Evolutionary conservation across 2,888 invertebrate species (phyloP).

Genomic region (Tetranychus truncatus): DNA sequence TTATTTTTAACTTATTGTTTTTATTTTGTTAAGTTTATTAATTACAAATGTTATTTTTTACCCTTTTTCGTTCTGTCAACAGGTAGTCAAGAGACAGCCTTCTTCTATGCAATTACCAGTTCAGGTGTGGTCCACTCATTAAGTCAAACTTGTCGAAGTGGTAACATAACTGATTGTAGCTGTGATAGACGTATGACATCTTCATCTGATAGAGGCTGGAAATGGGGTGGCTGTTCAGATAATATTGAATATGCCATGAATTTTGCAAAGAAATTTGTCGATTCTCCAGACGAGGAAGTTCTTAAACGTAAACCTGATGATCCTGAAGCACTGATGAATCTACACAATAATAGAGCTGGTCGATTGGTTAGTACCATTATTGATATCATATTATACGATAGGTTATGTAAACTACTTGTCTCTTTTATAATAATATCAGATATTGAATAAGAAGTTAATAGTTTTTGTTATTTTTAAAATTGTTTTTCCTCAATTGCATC

Average conservation of each 20-base stretch:
- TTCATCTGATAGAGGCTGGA: constrained; percentile 38
- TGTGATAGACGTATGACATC: constrained; percentile 37
- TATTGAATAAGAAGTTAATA: neutral
- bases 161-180: constrained; percentile 41
- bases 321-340: constrained; percentile 39
- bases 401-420: neutral
- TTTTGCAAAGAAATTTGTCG: constrained; percentile 40
- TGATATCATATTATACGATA: too few relatives aligned
- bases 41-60: too few relatives aligned
- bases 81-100: constrained; percentile 42
- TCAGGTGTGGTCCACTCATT: constrained; percentile 42
- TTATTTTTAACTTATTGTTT: too few relatives aligned
- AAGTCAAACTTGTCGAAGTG: constrained; percentile 39
- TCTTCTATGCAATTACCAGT: constrained; percentile 41
- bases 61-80: constrained; percentile 16
- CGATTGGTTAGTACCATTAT: constrained; percentile 34
- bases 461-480: neutral
- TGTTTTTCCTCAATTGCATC: too few relatives aligned
- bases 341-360: constrained; percentile 42
- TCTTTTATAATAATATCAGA: neutral
- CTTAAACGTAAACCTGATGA: constrained; percentile 24
- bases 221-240: constrained; percentile 43
- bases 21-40: too few relatives aligned
- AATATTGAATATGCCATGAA: constrained; percentile 40
- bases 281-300: constrained; percentile 36